These are phyloP conservation scores for Ferdinandea cuprea DNA, from an alignment of 2,888 invertebrate species.

Conservation along the genomic window DNA sequence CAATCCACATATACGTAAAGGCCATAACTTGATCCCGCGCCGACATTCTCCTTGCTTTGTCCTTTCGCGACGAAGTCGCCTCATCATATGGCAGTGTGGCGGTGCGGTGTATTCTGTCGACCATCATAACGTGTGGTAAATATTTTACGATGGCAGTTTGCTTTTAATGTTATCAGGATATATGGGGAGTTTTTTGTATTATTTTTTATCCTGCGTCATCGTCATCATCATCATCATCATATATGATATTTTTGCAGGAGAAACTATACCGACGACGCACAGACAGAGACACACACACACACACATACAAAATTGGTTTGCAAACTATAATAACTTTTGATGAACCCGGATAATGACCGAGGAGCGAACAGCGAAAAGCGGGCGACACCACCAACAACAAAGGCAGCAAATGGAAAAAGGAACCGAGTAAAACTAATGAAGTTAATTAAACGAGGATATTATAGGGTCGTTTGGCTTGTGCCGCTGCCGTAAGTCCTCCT, in stretches of 20 bases:
- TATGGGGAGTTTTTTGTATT: background rate
- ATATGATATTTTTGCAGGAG: slow-evolving; percentile 48
- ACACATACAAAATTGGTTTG: too few species aligned
- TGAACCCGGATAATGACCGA: slow-evolving; percentile 73
- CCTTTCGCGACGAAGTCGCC: slow-evolving; percentile 31
- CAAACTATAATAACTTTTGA: slow-evolving; percentile 71
- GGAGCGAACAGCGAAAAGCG: slow-evolving; percentile 24
- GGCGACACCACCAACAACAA: slow-evolving; percentile 4
- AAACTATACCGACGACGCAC: slow-evolving; percentile 9
- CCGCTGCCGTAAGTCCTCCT: slow-evolving; percentile 14
- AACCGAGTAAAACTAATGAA: slow-evolving; percentile 59
- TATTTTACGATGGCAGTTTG: slow-evolving; percentile 71
- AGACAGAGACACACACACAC: too few species aligned
- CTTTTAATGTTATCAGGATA: slow-evolving; percentile 70
- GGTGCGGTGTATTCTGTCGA: slow-evolving; percentile 1
- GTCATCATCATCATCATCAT: slow-evolving; percentile 29
- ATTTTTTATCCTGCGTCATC: slow-evolving; percentile 42
- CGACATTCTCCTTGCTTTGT: slow-evolving; percentile 50
- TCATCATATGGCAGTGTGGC: slow-evolving; percentile 7
- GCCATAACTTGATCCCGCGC: slow-evolving; percentile 62
- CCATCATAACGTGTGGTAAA: slow-evolving; percentile 71
- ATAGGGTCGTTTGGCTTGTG: slow-evolving; percentile 59
- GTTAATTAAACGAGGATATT: slow-evolving; percentile 70
- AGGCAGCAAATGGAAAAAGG: slow-evolving; percentile 11
- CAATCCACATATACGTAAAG: too few species aligned